Percentiles rank a stretch among this genome's conserved stretches.
Evolutionary conservation across 2,113 vertebrate species (phyloP).

Genomic region (Tragelaphus strepsiceros): DNA sequence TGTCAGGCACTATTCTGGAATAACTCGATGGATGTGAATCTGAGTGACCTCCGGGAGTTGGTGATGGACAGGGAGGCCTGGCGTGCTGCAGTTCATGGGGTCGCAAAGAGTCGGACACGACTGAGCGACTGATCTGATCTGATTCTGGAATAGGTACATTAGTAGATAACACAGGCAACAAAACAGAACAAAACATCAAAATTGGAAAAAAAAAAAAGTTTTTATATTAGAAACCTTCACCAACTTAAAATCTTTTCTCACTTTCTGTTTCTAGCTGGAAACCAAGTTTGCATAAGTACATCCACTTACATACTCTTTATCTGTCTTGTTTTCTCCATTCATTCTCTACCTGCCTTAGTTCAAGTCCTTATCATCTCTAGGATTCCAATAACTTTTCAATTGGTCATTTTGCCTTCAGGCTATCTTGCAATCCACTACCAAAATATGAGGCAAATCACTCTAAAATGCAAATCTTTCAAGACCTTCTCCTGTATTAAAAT

Average conservation of each 20-base stretch:
- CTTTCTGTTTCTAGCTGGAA: background rate
- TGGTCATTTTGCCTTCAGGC: background rate
- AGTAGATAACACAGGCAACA: background rate
- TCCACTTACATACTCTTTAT: background rate
- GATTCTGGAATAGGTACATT: background rate
- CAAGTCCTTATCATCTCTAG: background rate
- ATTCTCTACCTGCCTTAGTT: background rate
- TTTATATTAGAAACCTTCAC: background rate
- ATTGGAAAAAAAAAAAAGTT: background rate
- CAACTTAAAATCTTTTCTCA: background rate
- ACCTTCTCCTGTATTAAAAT: background rate
- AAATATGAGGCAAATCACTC: background rate
- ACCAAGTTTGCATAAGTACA: background rate
- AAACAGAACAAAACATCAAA: background rate
- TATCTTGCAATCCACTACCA: background rate
- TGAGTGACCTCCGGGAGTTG: no score
- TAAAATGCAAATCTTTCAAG: background rate
- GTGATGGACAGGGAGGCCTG: no score
- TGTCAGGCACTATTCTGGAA: background rate
- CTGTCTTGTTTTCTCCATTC: background rate
- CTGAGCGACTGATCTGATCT: background rate
- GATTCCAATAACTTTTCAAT: background rate
- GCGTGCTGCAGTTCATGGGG: no score
- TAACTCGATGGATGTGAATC: no score
- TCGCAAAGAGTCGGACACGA: no score